Percentiles rank a stretch among this genome's conserved stretches.
Conservation (phyloP, 2,797 vertebrate species). For the Acanthiza pusilla region DNA sequence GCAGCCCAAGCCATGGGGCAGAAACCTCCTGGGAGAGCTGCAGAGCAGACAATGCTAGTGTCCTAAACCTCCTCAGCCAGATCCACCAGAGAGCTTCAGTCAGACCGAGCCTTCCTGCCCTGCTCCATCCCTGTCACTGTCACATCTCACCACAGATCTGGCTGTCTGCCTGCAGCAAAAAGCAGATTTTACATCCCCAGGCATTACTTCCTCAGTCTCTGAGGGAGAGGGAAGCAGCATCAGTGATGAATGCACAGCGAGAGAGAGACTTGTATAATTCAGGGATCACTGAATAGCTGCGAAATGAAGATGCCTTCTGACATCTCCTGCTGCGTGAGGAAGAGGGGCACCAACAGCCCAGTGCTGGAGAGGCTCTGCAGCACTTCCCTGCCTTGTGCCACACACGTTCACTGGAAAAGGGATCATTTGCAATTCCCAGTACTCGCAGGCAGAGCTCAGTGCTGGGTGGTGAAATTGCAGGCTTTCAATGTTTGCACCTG, state of each 20-base stretch:
- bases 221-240: slow-evolving; percentile 6
- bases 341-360: background rate
- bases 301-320: slow-evolving; percentile 53
- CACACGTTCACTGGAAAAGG: background rate
- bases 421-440: background rate
- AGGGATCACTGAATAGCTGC: slow-evolving; percentile 38
- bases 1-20: background rate
- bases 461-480: background rate
- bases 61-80: background rate
- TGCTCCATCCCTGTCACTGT: background rate
- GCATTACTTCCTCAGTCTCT: slow-evolving; percentile 3
- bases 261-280: slow-evolving; percentile 27
- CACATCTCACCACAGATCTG: slow-evolving; percentile 12
- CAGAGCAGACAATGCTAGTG: background rate
- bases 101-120: background rate
- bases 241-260: background rate
- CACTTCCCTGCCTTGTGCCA: background rate
- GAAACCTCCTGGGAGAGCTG: background rate
- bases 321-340: background rate
- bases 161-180: slow-evolving; percentile 9
- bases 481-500: slow-evolving; percentile 37
- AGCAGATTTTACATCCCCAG: slow-evolving; percentile 31
- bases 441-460: background rate
- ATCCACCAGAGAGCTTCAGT: background rate
- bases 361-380: background rate